phyloP scores from a whole-genome alignment of 2,113 vertebrate species.

The Trematomus loennbergii region DNA sequence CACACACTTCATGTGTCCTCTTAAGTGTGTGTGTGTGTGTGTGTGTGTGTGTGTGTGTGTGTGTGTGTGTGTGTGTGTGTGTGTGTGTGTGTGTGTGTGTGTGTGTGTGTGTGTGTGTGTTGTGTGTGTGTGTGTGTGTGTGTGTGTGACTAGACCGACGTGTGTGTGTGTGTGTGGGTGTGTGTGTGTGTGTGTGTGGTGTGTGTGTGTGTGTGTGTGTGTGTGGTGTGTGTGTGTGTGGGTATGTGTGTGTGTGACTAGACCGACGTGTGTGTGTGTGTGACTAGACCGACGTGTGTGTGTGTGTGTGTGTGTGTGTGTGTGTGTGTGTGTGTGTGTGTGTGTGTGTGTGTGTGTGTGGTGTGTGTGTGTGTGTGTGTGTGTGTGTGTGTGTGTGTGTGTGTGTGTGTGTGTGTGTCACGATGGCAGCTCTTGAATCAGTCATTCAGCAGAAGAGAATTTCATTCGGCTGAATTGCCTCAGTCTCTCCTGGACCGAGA shows the following conservation, averaged over 20 bases:
- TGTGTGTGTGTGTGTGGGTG: neutral
- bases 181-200: neutral
- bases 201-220: conserved; percentile 8
- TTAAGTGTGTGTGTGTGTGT: too few species aligned
- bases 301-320: neutral
- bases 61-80: too few species aligned
- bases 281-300: too few species aligned
- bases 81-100: neutral
- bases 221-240: too few species aligned
- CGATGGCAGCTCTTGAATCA: too few species aligned
- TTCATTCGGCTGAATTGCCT: conserved; percentile 44
- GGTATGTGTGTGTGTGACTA: too few species aligned
- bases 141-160: too few species aligned
- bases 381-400: neutral
- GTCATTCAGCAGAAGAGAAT: conserved; percentile 19
- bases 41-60: too few species aligned
- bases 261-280: neutral
- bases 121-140: neutral
- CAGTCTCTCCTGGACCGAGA: conserved; percentile 23
- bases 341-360: neutral
- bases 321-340: neutral
- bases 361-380: neutral
- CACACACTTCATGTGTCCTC: neutral
- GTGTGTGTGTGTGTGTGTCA: conserved; percentile 8
- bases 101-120: neutral